phyloP scores from a whole-genome alignment of 1,140 invertebrate genomes.

The Cyrtorhinus lividipennis region DNA sequence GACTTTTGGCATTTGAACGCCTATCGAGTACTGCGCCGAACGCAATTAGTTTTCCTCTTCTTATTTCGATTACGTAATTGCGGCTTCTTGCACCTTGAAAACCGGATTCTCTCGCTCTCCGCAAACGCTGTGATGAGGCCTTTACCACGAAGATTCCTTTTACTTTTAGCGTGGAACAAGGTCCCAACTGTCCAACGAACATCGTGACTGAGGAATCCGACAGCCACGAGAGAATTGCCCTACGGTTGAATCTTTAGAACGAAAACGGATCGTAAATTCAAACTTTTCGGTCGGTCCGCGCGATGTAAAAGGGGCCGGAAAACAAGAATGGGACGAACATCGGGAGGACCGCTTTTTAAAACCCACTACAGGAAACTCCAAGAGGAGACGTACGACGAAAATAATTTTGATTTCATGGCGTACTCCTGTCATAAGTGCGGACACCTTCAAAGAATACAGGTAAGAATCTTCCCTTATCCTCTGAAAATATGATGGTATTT shows the following conservation, averaged over 20 bases:
- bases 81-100: neutral
- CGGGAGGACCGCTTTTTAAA: conserved; percentile 35
- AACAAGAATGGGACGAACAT: conserved; percentile 32
- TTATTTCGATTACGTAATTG: neutral
- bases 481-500: conserved; percentile 1
- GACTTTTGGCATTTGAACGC: neutral
- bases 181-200: neutral
- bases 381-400: conserved; percentile 34
- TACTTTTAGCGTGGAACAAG: neutral
- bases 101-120: neutral
- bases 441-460: conserved; percentile 45
- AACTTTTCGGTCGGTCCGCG: neutral
- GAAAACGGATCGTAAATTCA: neutral
- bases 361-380: conserved; percentile 44
- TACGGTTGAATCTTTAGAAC: no score
- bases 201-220: neutral
- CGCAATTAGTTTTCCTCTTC: neutral
- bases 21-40: neutral
- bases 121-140: neutral
- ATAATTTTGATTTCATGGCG: conserved; percentile 34
- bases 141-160: neutral
- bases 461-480: no score
- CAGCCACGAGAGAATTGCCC: neutral
- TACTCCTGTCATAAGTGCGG: conserved; percentile 48
- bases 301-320: neutral